Base-by-base conservation (phyloP, 2,888 invertebrate genomes). In the Conistra vaccinii region DNA sequence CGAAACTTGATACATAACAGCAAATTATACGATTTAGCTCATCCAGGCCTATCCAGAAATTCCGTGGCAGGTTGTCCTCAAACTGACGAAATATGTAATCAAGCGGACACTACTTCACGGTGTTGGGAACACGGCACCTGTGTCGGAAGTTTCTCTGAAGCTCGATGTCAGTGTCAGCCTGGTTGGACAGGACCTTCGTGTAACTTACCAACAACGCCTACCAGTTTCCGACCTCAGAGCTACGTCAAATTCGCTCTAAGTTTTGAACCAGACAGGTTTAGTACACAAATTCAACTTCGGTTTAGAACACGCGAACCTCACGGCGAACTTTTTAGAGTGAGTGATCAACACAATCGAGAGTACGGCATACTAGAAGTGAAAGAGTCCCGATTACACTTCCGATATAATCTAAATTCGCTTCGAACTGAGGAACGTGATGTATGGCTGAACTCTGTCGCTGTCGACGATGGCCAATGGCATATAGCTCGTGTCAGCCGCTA, bases 381-480 rank as follows among this genome's bases (percentile, higher is more conserved):
- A 94, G 98, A 99, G 91, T 98, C 98, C 65, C 97, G 98, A 84
- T 96, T 99, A 73, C 98, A 98, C 91, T 99, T 99, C 96, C 97
- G 98, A 83, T 99, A 98, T 93, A 99, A 99, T 94, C 96, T 99
- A 69, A 99, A 99, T 93, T 99, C 98, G 29, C 95, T 99, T 82
- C 97, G 98, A 82, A 99, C 99, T 9, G 99, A 99, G 93, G 99
- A 99, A 92, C 97, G 98, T 81, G 98, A 98, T 90, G 98, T 99
- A 87, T 98, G 98, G 98, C 96, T 99, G 68, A 98, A 98, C 87
- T 98, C 98, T 9, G 98, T 99, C 42, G 97, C 98, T 1, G 99
- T 99, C 3, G 99, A 99, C 90, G 99, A 99, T 92, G 99, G 99
- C 1, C 99, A 99, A 90, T 99, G 99, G 99, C 99, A 99, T 92